These are phyloP conservation scores for Epizoanthus illoricatus DNA, from an alignment of 92 coral and sea anemone species.

Conservation along the genomic window DNA sequence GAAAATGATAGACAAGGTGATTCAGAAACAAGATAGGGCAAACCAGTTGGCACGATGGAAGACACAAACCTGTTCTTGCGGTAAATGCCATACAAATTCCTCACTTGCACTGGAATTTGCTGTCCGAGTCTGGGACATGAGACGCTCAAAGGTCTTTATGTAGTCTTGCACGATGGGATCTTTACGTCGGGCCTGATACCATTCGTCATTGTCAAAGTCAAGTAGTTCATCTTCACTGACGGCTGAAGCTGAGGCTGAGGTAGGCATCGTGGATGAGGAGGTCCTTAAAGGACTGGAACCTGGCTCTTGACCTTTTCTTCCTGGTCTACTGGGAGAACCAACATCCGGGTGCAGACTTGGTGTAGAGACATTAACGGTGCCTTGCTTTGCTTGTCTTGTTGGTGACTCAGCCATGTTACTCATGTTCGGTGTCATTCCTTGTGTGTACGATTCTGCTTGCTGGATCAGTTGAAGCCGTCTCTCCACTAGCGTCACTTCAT, in stretches of 20 bases:
- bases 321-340: neutral
- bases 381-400: constrained; percentile 24
- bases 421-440: constrained; percentile 21
- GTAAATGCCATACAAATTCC: neutral
- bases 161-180: constrained; percentile 97
- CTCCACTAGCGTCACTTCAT: constrained; percentile 28
- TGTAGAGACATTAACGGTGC: constrained; percentile 1
- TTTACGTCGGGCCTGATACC: constrained; percentile 82
- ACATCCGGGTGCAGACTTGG: constrained; percentile 7
- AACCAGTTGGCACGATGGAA: neutral
- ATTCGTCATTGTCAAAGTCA: constrained; percentile 76
- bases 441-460: constrained; percentile 24
- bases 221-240: constrained; percentile 43
- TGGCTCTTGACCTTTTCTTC: neutral
- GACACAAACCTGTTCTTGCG: constrained; percentile 14
- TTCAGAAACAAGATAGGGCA: neutral
- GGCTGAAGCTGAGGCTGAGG: constrained; percentile 8
- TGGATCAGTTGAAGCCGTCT: constrained; percentile 26
- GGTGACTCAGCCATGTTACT: constrained; percentile 19
- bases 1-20: neutral
- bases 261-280: neutral
- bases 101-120: neutral
- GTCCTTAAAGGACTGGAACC: constrained; percentile 4
- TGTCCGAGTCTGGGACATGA: constrained; percentile 26
- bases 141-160: constrained; percentile 78